Percentiles rank a stretch among this genome's conserved stretches.
These are phyloP conservation scores for Gryllus longicercus DNA, from an alignment of 2,888 invertebrate species.

Conservation along the genomic window DNA sequence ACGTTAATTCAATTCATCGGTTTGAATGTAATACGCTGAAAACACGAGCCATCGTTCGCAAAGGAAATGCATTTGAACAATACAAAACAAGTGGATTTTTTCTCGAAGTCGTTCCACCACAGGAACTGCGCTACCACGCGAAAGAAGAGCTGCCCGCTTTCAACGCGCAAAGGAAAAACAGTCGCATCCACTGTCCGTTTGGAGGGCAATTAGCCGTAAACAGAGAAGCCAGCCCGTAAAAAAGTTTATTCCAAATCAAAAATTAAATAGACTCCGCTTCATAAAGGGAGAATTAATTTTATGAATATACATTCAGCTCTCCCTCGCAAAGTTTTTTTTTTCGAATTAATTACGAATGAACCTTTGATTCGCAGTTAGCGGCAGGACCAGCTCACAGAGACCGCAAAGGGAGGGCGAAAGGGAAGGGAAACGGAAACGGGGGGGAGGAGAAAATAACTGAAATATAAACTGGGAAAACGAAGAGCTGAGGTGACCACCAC, in stretches of 20 bases:
- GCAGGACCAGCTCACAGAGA: not conserved
- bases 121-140: too few relatives aligned
- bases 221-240: not conserved
- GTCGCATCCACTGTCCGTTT: too few relatives aligned
- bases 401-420: not conserved
- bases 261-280: not conserved
- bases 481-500: not conserved
- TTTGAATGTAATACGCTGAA: too few relatives aligned
- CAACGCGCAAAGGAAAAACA: too few relatives aligned
- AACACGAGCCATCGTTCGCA: too few relatives aligned
- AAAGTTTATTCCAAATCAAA: conserved; percentile 10
- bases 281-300: not conserved
- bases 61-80: too few relatives aligned
- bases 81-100: too few relatives aligned
- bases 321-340: not conserved
- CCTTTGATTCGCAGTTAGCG: conserved; percentile 8
- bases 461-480: not conserved
- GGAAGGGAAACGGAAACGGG: not conserved
- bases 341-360: not conserved
- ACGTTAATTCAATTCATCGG: too few relatives aligned
- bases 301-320: not conserved
- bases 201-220: not conserved
- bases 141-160: too few relatives aligned
- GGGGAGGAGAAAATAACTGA: not conserved
- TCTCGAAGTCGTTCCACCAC: too few relatives aligned